phyloP scores from a whole-genome alignment of 1,140 invertebrate species.

The Drosophila parabipectinata region DNA sequence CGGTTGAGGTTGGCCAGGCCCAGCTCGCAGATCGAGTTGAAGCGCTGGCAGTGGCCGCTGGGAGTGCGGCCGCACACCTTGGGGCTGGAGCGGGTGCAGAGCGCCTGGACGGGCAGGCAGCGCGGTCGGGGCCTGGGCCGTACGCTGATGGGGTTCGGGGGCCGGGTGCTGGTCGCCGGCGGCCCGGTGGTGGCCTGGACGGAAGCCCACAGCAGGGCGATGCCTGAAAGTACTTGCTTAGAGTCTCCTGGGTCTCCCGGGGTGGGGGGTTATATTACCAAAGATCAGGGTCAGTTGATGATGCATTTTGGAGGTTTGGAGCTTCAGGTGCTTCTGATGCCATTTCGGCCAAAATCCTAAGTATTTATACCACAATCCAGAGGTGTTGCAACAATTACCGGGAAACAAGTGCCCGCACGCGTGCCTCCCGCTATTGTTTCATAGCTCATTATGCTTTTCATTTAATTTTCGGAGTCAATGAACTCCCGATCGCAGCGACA shows the following conservation, averaged over 20 bases:
- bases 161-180: constrained; percentile 1
- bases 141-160: background rate
- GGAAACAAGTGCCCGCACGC: constrained; percentile 12
- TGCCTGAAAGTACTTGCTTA: constrained; percentile 1
- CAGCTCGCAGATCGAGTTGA: constrained; percentile 59
- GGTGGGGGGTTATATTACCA: background rate
- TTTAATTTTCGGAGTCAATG: constrained; percentile 6
- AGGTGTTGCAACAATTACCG: constrained; percentile 1
- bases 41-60: constrained; percentile 53
- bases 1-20: constrained; percentile 10
- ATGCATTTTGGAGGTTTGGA: constrained; percentile 2
- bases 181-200: constrained; percentile 1
- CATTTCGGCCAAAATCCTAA: background rate
- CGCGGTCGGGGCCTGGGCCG: background rate
- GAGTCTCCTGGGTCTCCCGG: background rate
- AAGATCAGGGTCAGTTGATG: constrained; percentile 20
- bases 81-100: constrained; percentile 50
- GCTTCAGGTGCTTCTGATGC: constrained; percentile 22
- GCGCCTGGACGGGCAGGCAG: constrained; percentile 30
- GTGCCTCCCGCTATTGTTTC: background rate
- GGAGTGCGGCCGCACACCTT: constrained; percentile 47
- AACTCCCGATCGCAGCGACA: background rate
- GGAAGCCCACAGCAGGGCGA: constrained; percentile 1
- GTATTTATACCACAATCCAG: constrained; percentile 24
- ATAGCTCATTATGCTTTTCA: constrained; percentile 10